These are phyloP conservation scores for Aphaenogaster ashmeadi DNA, from an alignment of 1,140 invertebrate genomes.

Conservation along the genomic window DNA sequence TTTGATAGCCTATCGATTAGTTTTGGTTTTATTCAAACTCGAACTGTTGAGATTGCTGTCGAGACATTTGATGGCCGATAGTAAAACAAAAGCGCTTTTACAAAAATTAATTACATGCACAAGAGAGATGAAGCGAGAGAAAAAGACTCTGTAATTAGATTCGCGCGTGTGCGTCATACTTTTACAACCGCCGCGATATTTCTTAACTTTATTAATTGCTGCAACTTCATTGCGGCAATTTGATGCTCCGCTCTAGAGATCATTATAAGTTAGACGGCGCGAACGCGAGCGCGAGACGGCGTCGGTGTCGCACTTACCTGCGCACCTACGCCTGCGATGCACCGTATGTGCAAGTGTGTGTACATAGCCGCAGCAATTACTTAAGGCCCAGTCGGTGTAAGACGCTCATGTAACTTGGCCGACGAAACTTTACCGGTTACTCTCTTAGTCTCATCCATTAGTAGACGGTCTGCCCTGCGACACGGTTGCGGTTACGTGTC, in stretches of 20 bases:
- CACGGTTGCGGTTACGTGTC: constrained; percentile 31
- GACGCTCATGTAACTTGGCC: constrained; percentile 59
- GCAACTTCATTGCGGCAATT: constrained; percentile 70
- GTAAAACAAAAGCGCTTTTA: not conserved
- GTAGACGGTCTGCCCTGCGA: constrained; percentile 32
- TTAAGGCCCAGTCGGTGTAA: constrained; percentile 61
- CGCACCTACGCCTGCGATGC: constrained; percentile 23
- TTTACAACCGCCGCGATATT: constrained; percentile 59
- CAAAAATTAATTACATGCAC: constrained; percentile 50
- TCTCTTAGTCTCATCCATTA: constrained; percentile 64
- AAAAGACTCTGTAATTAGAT: constrained; percentile 53
- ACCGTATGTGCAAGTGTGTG: constrained; percentile 15
- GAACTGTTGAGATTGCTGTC: not conserved
- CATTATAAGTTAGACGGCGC: constrained; percentile 70
- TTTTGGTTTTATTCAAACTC: not conserved
- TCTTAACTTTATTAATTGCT: constrained; percentile 76
- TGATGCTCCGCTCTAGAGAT: constrained; percentile 68
- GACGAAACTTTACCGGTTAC: constrained; percentile 54
- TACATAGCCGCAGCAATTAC: constrained; percentile 61
- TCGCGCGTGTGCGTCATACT: constrained; percentile 51
- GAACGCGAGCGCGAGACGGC: constrained; percentile 14
- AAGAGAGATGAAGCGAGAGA: not conserved
- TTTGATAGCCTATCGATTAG: not conserved
- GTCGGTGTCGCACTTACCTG: constrained; percentile 7
- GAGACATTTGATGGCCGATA: constrained; percentile 1